Base-by-base conservation (phyloP, 1,140 invertebrate species). In the Andricus grossulariae region DNA sequence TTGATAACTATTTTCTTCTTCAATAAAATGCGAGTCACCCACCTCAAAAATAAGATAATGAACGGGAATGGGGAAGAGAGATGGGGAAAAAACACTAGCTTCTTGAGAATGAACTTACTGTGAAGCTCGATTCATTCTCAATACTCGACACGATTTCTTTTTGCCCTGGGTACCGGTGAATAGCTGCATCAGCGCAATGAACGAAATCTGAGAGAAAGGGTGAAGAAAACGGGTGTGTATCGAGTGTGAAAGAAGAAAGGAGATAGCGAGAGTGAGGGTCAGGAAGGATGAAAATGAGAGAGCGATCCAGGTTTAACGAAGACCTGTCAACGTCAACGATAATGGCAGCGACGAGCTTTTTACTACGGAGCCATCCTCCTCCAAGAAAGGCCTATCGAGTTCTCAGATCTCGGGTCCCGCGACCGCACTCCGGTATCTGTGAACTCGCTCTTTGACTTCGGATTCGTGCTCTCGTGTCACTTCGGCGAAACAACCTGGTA, bases 241-340 rank as follows among this genome's bases (percentile, higher is more conserved):
- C 52, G n/a, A 18, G 57, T 25, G 60, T 39, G 60, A 49, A 11
- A n/a, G 15, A 51, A 54, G 50, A 76, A 71, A 52, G 18, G 71
- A 25, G 51, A 19, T 19, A 57, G 49, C 50, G 15, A 12, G 32
- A 66, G 73, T 51, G 55, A 79, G 25, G 71, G 71, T 19, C 19
- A 60, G 74, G 39, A 45, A 57, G 39, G 19, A 45, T 52, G 70
- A 76, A 54, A 39, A 45, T 66, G 45, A 76, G 57, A 71, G 74
- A 51, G 74, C 39, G 55, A 75, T 60, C 55, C 21, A 71, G 15
- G 51, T 75, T 75, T 75, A 75, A 75, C 74, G 74, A 75, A 75
- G 74, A 70, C 57, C 74, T 75, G 74, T 75, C 74, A 66, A 75
- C 74, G 74, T 71, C 74, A 71, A 71, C 74, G 74, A 75, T 51